Base-by-base conservation (phyloP, 2,113 vertebrate species). In the Poeciliopsis prolifica region DNA sequence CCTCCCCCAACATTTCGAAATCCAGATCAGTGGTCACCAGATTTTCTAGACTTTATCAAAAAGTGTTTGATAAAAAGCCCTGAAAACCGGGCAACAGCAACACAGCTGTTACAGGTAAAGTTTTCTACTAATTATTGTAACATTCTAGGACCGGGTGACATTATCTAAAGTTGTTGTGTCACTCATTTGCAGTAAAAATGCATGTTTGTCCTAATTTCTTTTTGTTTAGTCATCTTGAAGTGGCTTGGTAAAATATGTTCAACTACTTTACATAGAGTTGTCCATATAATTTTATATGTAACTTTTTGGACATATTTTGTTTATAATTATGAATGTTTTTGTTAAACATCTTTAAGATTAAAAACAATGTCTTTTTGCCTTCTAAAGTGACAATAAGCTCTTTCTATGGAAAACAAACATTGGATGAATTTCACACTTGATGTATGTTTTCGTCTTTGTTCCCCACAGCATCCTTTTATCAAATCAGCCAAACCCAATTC, bases 11-110 rank as follows among this genome's bases (percentile, higher is more conserved):
- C 95, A 0, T 96, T 98, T 84, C 93, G 96, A 40, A 96, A 95
- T 5, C 96, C 96, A 0, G 95, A 97, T 42, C 81, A 92, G 4
- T 99, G 97, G 97, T 96, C 97, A 0, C 80, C 88, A 31, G 72
- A 0, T 0, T 98, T 99, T 28, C 89, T 42, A 1, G 96, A 97
- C 73, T 99, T 98, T 65, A 95, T 99, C 60, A 94, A 92, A 42
- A 95, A 97, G 85, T 99, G 97, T 92, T 94, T 99, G 5, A 95
- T 98, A 28, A 99, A 99, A 87, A 97, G 96, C 90, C 97, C 97
- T 0, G 97, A 99, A 72, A 92, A 95, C 66, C 91, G 97, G 82
- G 96, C 95, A 9, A 96, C 97, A 0, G 97, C 97, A 4, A 98
- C 97, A 0, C 96, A 98, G 60, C 91, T 98, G 61, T 92, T 99